Evolutionary conservation across 2,113 vertebrate species (phyloP).

Genomic region (Istiophorus platypterus): DNA sequence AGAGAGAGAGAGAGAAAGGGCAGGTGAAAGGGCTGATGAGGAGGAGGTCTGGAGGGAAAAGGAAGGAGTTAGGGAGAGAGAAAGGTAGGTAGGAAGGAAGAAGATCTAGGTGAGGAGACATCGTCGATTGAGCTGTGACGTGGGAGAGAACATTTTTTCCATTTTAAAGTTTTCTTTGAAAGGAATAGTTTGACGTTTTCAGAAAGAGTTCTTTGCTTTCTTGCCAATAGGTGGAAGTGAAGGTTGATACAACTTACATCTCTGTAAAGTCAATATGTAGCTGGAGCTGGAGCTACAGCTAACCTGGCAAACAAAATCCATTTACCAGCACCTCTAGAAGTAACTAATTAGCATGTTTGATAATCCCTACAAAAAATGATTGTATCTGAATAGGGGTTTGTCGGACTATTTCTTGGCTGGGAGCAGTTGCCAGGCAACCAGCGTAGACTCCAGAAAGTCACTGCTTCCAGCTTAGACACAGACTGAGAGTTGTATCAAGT

Average conservation of each 20-base stretch:
- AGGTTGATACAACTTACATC: neutral
- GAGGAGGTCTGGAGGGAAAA: conserved; percentile 21
- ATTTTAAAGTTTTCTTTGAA: neutral
- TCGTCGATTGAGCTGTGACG: neutral
- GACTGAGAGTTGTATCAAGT: neutral
- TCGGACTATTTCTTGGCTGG: conserved; percentile 5
- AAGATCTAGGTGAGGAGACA: neutral
- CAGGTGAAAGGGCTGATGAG: conserved; percentile 46
- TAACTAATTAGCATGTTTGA: neutral
- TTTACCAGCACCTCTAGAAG: neutral
- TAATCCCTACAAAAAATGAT: neutral
- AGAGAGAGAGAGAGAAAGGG: conserved; percentile 44
- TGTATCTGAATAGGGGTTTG: neutral
- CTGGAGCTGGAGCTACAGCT: neutral
- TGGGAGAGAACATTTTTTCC: neutral
- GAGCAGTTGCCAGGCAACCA: conserved; percentile 21
- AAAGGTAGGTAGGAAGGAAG: conserved; percentile 1
- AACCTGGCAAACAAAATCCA: neutral
- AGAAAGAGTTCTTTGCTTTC: neutral
- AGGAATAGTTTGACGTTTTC: neutral
- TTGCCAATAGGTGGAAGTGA: neutral
- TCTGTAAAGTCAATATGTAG: neutral
- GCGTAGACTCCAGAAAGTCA: conserved; percentile 13
- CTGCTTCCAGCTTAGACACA: neutral
- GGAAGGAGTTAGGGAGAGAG: neutral